Conservation (phyloP, 30 jellyfish, hydroid and myxozoan species). For the Pseudorhiza aurosa region DNA sequence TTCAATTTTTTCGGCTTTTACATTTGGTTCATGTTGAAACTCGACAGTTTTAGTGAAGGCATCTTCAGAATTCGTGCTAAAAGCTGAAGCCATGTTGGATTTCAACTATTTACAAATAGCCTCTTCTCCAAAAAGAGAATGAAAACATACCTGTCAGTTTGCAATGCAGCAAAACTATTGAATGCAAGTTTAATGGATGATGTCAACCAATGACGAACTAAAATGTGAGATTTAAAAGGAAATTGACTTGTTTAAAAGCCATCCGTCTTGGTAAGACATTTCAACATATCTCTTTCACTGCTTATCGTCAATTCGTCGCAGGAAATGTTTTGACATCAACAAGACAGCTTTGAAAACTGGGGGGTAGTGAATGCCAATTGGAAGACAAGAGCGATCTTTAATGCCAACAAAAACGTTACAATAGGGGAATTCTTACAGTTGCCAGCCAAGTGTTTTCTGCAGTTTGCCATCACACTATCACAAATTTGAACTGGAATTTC, state of each 20-base stretch:
- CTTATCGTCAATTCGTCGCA: too few relatives aligned
- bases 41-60: constrained; percentile 26
- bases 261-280: background rate
- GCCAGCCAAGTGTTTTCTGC: too few relatives aligned
- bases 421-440: too few relatives aligned
- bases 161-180: background rate
- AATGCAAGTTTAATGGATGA: background rate
- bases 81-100: constrained; percentile 52
- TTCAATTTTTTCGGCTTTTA: constrained; percentile 31
- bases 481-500: too few relatives aligned
- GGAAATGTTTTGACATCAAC: too few relatives aligned
- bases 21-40: background rate
- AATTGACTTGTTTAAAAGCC: background rate
- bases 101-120: background rate
- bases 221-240: background rate
- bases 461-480: too few relatives aligned
- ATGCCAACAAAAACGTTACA: too few relatives aligned
- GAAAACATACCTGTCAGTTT: constrained; percentile 1
- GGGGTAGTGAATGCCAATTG: too few relatives aligned
- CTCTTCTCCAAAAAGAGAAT: constrained; percentile 10
- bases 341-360: too few relatives aligned
- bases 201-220: too few relatives aligned
- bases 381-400: too few relatives aligned
- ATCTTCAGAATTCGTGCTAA: constrained; percentile 43
- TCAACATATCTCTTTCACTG: background rate